Evolutionary conservation across 2,888 invertebrate genomes (phyloP).

Genomic region (Acanthacorydalis orientalis): DNA sequence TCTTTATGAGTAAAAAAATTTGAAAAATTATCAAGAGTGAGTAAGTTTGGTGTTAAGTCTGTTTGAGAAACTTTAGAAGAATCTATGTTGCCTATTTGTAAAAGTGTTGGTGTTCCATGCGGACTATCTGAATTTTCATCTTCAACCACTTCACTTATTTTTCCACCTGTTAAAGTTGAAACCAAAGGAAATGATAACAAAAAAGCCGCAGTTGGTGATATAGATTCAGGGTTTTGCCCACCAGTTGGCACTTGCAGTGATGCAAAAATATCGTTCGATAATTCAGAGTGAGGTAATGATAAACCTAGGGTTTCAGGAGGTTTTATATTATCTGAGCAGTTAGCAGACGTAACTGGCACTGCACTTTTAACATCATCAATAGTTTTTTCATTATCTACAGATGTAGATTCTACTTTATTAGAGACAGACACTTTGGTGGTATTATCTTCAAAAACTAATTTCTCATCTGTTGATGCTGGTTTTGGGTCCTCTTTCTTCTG

Average conservation of each 20-base stretch:
- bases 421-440: conserved; percentile 5
- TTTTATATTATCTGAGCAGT: conserved; percentile 9
- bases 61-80: conserved; percentile 19
- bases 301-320: conserved; percentile 13
- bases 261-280: conserved; percentile 41
- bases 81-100: conserved; percentile 30
- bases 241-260: conserved; percentile 34
- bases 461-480: not conserved
- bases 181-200: conserved; percentile 59
- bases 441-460: not conserved
- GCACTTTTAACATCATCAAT: conserved; percentile 4
- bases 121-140: conserved; percentile 32
- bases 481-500: not conserved
- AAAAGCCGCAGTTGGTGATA: conserved; percentile 63
- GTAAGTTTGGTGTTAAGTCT: conserved; percentile 20
- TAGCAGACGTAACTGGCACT: not conserved
- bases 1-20: conserved; percentile 1
- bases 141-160: conserved; percentile 32
- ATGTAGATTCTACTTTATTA: conserved; percentile 7
- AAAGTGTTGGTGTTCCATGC: conserved; percentile 25
- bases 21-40: conserved; percentile 23
- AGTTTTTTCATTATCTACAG: conserved; percentile 7
- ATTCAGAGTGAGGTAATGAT: conserved; percentile 28
- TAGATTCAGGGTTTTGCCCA: conserved; percentile 36
- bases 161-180: conserved; percentile 36